These are phyloP conservation scores for Pongo pygmaeus DNA, from an alignment of 2,113 vertebrate genomes.

Conservation along the genomic window DNA sequence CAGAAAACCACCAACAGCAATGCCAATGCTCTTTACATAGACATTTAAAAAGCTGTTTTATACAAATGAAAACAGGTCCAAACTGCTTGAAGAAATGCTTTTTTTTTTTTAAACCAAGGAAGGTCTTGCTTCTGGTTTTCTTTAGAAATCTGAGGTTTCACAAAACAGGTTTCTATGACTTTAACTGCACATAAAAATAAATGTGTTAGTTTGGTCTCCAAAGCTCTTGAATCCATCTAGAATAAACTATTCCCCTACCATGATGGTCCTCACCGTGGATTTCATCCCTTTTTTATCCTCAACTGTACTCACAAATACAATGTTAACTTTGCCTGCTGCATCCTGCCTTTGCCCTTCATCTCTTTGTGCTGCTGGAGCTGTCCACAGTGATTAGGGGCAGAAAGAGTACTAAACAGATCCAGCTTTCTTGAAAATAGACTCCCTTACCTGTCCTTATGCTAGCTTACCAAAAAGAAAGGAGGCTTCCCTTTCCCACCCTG, in stretches of 20 bases:
- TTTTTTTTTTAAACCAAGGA: neutral
- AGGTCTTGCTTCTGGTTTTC: neutral
- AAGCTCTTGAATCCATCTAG: neutral
- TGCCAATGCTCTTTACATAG: neutral
- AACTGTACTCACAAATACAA: neutral
- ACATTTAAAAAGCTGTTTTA: neutral
- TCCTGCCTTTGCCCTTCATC: neutral
- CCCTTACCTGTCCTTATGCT: neutral
- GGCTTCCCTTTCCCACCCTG: neutral
- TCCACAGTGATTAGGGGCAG: neutral
- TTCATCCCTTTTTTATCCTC: neutral
- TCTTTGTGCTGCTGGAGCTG: neutral
- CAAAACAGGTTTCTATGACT: neutral
- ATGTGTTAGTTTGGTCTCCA: neutral
- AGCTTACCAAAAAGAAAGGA: neutral
- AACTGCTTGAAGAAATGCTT: neutral
- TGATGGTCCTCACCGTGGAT: neutral
- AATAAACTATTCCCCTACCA: neutral
- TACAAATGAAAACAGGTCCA: neutral
- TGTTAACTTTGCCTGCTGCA: neutral
- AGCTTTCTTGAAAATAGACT: neutral
- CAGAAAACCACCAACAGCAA: neutral
- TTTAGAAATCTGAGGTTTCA: conserved; percentile 18
- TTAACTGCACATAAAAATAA: neutral
- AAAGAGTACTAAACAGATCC: neutral